Evolutionary conservation across 2,888 invertebrate genomes (phyloP).

Genomic region (Tachina grossa): DNA sequence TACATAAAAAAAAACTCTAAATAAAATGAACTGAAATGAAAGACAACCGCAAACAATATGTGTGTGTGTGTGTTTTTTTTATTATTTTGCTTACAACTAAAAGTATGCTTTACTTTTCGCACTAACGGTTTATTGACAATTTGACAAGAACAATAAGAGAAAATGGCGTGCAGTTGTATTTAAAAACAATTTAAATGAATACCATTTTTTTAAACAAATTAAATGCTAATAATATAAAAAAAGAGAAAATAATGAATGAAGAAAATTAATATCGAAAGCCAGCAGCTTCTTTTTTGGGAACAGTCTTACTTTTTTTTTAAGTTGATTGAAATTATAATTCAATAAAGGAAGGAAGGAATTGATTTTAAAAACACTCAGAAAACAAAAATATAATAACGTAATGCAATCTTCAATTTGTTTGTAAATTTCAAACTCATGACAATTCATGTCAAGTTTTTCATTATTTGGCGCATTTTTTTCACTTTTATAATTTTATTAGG

Average conservation of each 20-base stretch:
- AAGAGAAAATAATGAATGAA: neutral
- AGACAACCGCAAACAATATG: neutral
- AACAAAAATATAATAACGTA: neutral
- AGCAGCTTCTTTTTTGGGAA: neutral
- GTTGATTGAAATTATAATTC: conserved; percentile 51
- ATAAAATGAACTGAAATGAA: conserved; percentile 2
- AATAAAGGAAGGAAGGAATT: conserved; percentile 24
- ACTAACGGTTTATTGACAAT: conserved; percentile 25
- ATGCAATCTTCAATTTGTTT: conserved; percentile 62
- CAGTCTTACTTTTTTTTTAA: conserved; percentile 9
- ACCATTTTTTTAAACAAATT: conserved; percentile 54
- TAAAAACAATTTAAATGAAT: conserved; percentile 58
- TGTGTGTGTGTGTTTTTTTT: neutral
- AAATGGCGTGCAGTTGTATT: conserved; percentile 42
- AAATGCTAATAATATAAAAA: conserved; percentile 55
- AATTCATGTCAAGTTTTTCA: conserved; percentile 62
- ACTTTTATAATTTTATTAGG: neutral
- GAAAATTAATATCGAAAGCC: neutral
- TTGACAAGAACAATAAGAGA: conserved; percentile 28
- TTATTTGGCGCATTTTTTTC: conserved; percentile 9
- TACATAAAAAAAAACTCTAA: neutral
- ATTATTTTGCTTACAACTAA: neutral
- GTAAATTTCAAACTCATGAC: conserved; percentile 70
- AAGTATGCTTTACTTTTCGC: conserved; percentile 33
- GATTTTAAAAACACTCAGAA: conserved; percentile 18